phyloP scores from a whole-genome alignment of 2,888 invertebrate species.

The Idaea straminata region DNA sequence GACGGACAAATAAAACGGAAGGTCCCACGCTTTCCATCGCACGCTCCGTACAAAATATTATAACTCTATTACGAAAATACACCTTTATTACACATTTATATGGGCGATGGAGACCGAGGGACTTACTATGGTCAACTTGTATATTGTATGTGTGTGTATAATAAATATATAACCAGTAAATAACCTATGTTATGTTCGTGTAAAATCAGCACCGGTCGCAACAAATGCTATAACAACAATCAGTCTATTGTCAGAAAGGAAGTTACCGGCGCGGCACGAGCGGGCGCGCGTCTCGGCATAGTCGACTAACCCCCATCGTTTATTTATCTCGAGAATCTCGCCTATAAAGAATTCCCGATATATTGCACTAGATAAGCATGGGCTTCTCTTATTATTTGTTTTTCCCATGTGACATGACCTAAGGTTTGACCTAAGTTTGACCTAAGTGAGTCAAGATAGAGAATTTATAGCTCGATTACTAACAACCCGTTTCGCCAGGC shows the following conservation, averaged over 20 bases:
- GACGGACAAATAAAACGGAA: constrained; percentile 65
- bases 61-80: constrained; percentile 72
- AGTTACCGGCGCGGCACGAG: constrained; percentile 57
- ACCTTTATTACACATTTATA: constrained; percentile 49
- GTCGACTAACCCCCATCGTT: constrained; percentile 58
- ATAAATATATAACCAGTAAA: constrained; percentile 77
- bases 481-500: too few species aligned
- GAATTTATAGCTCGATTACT: constrained; percentile 3
- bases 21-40: constrained; percentile 52
- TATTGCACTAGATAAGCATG: not conserved
- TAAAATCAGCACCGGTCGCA: constrained; percentile 78
- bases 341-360: not conserved
- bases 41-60: constrained; percentile 63
- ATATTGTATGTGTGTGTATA: constrained; percentile 67
- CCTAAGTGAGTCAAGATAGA: not conserved
- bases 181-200: constrained; percentile 72
- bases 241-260: constrained; percentile 80
- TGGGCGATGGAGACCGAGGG: constrained; percentile 52
- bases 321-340: constrained; percentile 23
- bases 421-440: not conserved
- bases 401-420: not conserved
- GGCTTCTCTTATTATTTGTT: not conserved
- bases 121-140: constrained; percentile 61
- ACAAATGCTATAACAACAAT: constrained; percentile 77
- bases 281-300: constrained; percentile 2